These are phyloP conservation scores for Diogma glabrata DNA, from an alignment of 2,888 invertebrate species.

Conservation along the genomic window DNA sequence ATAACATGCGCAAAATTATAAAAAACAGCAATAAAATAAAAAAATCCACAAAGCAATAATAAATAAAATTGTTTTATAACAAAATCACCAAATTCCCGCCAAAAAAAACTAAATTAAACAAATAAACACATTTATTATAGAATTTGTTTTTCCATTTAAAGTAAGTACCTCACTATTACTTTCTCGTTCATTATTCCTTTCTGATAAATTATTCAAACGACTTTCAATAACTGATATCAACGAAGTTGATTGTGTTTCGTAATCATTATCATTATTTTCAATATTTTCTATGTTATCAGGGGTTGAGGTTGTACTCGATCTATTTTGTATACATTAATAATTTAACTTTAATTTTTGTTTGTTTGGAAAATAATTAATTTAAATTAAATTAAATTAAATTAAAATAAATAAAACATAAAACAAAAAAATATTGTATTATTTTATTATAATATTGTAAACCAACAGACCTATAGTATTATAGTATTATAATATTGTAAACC, in stretches of 20 bases:
- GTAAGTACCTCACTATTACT: conserved; percentile 13
- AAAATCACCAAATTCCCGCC: conserved; percentile 23
- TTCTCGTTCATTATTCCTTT: conserved; percentile 16
- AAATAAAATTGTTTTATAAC: too few relatives aligned
- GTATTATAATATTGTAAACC: too few relatives aligned
- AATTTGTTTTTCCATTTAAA: conserved; percentile 5
- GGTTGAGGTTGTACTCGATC: conserved; percentile 2
- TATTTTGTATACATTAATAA: neutral
- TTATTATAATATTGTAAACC: too few relatives aligned
- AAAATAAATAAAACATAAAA: conserved; percentile 3
- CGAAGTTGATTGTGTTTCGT: too few relatives aligned
- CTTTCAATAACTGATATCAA: too few relatives aligned
- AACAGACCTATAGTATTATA: too few relatives aligned
- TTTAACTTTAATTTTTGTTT: neutral
- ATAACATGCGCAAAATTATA: too few relatives aligned
- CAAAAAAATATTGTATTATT: neutral
- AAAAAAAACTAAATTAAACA: too few relatives aligned
- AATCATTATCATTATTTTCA: conserved; percentile 16
- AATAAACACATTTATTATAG: too few relatives aligned
- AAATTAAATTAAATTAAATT: neutral
- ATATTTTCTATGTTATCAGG: conserved; percentile 14
- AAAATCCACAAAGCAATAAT: too few relatives aligned
- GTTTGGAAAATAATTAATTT: neutral
- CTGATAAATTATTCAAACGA: too few relatives aligned
- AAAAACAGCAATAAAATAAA: too few relatives aligned